Percentiles rank a stretch among this genome's conserved stretches.
These are phyloP conservation scores for Mesorhabditis spiculigera DNA, from an alignment of 2,888 invertebrate genomes.

Conservation along the genomic window DNA sequence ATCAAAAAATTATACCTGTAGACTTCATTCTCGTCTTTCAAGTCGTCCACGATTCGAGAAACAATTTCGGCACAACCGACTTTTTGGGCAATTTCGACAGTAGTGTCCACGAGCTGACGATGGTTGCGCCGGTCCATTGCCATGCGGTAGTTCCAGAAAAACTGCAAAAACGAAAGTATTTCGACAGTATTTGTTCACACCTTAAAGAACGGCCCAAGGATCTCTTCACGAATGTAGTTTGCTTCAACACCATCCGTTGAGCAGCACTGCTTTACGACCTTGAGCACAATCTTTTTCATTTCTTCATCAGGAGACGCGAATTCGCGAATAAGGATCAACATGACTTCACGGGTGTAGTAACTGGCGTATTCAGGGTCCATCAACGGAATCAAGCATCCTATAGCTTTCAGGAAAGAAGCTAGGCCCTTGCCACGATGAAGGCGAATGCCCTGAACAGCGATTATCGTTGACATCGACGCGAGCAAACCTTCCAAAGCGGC, in stretches of 20 bases:
- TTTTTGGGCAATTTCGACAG: constrained; percentile 98
- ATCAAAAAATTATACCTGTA: constrained; percentile 68
- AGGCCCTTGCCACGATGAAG: constrained; percentile 80
- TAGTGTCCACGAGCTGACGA: constrained; percentile 86
- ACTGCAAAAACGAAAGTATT: constrained; percentile 83
- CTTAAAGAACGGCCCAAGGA: constrained; percentile 62
- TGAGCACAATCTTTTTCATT: constrained; percentile 99
- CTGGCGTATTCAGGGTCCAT: constrained; percentile 98
- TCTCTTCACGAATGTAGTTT: constrained; percentile 98
- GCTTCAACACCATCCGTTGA: constrained; percentile 99
- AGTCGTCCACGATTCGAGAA: constrained; percentile 90
- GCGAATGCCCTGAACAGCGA: constrained; percentile 70
- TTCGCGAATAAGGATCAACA: constrained; percentile 95
- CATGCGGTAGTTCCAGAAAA: constrained; percentile 99
- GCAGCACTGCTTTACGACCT: constrained; percentile 99
- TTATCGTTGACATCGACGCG: background rate
- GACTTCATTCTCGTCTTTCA: constrained; percentile 98
- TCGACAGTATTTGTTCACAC: constrained; percentile 11
- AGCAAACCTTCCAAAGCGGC: constrained; percentile 84
- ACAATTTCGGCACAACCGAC: constrained; percentile 99
- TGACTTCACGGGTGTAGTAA: constrained; percentile 98
- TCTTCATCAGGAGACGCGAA: constrained; percentile 99
- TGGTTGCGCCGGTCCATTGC: constrained; percentile 96
- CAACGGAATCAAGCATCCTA: constrained; percentile 95
- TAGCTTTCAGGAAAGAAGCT: constrained; percentile 98